Evolutionary conservation across 2,113 vertebrate species (phyloP).

Genomic region (Reinhardtius hippoglossoides): DNA sequence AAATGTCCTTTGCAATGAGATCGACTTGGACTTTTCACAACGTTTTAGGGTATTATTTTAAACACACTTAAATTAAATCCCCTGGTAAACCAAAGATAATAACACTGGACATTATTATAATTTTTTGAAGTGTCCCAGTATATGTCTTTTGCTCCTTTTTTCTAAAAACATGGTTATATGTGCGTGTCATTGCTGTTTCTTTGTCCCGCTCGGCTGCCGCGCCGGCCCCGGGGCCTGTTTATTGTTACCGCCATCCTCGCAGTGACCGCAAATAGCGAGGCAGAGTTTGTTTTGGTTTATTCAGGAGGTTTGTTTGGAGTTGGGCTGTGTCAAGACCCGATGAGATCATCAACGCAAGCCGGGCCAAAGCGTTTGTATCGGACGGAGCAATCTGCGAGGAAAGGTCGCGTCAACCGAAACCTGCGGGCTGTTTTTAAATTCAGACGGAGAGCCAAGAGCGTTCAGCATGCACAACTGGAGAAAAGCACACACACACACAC

Average conservation of each 20-base stretch:
- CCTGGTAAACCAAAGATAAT: too few species aligned
- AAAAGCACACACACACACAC: background rate
- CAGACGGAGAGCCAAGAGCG: constrained; percentile 25
- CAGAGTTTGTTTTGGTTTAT: constrained; percentile 62
- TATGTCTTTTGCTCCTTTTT: constrained; percentile 16
- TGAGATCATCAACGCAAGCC: constrained; percentile 57
- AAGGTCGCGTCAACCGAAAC: constrained; percentile 55
- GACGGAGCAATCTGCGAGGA: constrained; percentile 60
- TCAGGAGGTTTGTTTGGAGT: constrained; percentile 62
- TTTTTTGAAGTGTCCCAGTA: background rate
- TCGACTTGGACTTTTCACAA: background rate
- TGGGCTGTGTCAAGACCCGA: constrained; percentile 29
- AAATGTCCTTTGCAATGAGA: constrained; percentile 25
- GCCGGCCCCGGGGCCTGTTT: constrained; percentile 61
- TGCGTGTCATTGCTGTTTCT: constrained; percentile 27
- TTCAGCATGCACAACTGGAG: constrained; percentile 23
- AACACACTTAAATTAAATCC: too few species aligned
- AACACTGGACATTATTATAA: background rate
- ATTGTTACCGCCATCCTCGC: constrained; percentile 60
- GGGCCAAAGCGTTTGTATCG: constrained; percentile 54
- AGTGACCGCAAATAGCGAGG: constrained; percentile 39
- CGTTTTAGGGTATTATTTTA: background rate
- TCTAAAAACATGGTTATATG: constrained; percentile 8
- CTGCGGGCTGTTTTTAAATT: constrained; percentile 59
- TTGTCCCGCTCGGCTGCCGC: constrained; percentile 33